A percentile compares a stretch with the other conserved stretches of the same genome.
phyloP scores from a whole-genome alignment of 2,888 invertebrate species.

The Mantis religiosa region DNA sequence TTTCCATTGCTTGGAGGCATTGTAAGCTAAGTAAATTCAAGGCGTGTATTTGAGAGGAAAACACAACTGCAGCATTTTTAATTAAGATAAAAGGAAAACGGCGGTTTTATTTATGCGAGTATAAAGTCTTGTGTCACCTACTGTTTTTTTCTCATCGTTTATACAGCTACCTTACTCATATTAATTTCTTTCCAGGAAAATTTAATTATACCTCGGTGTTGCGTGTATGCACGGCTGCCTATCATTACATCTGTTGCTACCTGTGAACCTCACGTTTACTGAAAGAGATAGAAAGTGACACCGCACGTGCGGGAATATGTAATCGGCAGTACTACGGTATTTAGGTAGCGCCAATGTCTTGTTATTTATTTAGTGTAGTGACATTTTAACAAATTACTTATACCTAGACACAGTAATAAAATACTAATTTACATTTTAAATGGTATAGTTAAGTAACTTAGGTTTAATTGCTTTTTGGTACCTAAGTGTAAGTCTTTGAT shows the following conservation, averaged over 20 bases:
- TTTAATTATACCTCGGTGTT: neutral
- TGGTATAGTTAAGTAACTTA: too few species aligned
- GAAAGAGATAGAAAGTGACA: neutral
- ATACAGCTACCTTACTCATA: neutral
- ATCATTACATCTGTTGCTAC: neutral
- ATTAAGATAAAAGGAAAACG: neutral
- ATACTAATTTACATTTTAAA: too few species aligned
- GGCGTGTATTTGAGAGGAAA: too few species aligned
- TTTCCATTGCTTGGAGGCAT: too few species aligned
- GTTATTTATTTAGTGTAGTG: too few species aligned
- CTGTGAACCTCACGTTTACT: neutral
- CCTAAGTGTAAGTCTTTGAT: too few species aligned
- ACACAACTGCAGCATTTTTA: neutral
- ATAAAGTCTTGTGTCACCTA: neutral
- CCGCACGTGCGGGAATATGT: neutral
- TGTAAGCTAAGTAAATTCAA: too few species aligned
- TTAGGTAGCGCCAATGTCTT: neutral
- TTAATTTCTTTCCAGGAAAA: neutral
- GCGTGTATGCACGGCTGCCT: neutral
- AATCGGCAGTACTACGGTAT: neutral
- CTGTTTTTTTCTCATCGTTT: neutral
- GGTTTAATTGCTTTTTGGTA: too few species aligned
- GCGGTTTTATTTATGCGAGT: neutral
- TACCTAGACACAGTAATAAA: too few species aligned
- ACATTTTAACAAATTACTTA: too few species aligned